Percentiles rank a stretch among this genome's conserved stretches.
phyloP scores from a whole-genome alignment of 2,888 invertebrate genomes.

The Cosmopolites sordidus region DNA sequence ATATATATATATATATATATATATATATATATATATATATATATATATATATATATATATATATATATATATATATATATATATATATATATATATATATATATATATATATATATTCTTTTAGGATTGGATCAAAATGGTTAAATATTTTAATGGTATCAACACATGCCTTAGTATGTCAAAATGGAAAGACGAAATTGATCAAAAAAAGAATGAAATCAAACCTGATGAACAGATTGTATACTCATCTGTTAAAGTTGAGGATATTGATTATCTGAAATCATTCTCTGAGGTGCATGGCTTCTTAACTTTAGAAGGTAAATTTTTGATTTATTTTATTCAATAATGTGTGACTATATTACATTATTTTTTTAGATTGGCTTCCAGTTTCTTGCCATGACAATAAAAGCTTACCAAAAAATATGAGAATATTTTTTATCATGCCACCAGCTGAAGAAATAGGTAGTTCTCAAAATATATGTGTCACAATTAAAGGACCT shows the following conservation, averaged over 20 bases:
- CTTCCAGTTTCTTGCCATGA: slow-evolving; percentile 14
- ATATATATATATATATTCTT: not conserved
- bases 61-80: no score
- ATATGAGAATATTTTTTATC: slow-evolving; percentile 13
- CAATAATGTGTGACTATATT: not conserved
- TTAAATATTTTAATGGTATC: slow-evolving; percentile 21
- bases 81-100: not conserved
- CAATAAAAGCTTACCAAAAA: slow-evolving; percentile 8
- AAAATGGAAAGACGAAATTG: slow-evolving; percentile 12
- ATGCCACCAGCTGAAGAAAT: slow-evolving; percentile 2
- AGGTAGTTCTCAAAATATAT: slow-evolving; percentile 12
- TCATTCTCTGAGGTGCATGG: slow-evolving; percentile 12
- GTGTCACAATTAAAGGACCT: slow-evolving; percentile 20
- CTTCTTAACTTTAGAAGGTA: slow-evolving; percentile 19
- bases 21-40: no score
- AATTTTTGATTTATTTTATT: slow-evolving; percentile 2
- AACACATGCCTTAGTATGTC: slow-evolving; percentile 13
- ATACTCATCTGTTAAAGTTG: slow-evolving; percentile 10
- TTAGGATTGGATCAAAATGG: slow-evolving; percentile 21
- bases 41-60: no score
- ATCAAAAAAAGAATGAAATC: not conserved
- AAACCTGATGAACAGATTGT: slow-evolving; percentile 11
- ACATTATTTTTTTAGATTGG: slow-evolving; percentile 12
- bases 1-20: no score
- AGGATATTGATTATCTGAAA: slow-evolving; percentile 6